Conservation (phyloP, 2,888 invertebrate genomes). For the Deilephila porcellus region DNA sequence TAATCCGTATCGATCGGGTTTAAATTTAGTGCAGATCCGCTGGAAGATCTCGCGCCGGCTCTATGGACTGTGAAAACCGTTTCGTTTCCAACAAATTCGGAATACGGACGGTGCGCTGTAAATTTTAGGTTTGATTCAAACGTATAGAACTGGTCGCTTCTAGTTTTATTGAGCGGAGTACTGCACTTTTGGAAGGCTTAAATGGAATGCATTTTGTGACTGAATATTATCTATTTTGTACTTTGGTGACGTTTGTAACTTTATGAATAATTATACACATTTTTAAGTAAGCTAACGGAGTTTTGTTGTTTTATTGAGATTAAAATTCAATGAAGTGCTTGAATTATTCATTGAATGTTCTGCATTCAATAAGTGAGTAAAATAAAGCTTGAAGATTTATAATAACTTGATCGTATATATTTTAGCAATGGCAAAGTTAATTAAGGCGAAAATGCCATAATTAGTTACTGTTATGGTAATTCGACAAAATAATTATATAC, state of each 20-base stretch:
- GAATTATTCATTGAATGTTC: no score
- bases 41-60: conserved; percentile 39
- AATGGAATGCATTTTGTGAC: background rate
- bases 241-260: background rate
- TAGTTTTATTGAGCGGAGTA: conserved; percentile 1
- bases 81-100: conserved; percentile 36
- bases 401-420: no score
- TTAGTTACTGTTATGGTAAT: no score
- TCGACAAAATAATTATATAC: no score
- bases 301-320: no score
- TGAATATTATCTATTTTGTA: background rate
- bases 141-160: background rate
- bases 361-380: no score
- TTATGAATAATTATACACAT: no score
- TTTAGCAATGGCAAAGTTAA: no score
- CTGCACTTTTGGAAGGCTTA: background rate
- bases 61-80: conserved; percentile 36
- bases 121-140: background rate
- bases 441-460: no score
- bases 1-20: conserved; percentile 76
- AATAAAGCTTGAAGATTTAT: no score
- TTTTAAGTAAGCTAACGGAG: no score
- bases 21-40: conserved; percentile 65
- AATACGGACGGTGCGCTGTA: conserved; percentile 19
- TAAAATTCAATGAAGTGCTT: no score